Conservation (phyloP, 2,888 invertebrate genomes). For the Tiphia femorata region DNA sequence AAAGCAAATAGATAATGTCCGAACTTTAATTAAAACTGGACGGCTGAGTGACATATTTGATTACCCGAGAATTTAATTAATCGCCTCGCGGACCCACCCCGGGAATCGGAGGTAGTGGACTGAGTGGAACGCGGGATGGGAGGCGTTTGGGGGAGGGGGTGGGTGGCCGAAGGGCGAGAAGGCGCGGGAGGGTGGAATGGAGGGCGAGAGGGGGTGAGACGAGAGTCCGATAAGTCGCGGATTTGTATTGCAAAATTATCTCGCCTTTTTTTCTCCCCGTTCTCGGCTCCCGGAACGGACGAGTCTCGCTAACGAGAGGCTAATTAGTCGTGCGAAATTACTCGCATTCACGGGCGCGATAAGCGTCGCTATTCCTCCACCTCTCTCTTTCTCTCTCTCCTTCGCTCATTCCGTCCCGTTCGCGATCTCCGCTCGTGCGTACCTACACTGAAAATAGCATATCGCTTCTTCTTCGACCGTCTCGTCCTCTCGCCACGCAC, state of each 20-base stretch:
- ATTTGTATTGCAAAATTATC: slow-evolving; percentile 57
- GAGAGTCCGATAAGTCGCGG: slow-evolving; percentile 59
- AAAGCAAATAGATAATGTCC: slow-evolving; percentile 69
- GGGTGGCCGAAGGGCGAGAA: neutral
- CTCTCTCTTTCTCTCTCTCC: too few relatives aligned
- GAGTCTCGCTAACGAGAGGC: slow-evolving; percentile 54
- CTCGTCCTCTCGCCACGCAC: neutral
- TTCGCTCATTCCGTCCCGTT: too few relatives aligned
- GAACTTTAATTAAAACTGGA: slow-evolving; percentile 69
- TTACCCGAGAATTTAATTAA: slow-evolving; percentile 69
- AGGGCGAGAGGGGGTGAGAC: neutral
- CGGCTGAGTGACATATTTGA: slow-evolving; percentile 69
- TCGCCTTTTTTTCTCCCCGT: slow-evolving; percentile 22
- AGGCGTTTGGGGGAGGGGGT: neutral
- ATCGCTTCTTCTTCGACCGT: slow-evolving; percentile 21
- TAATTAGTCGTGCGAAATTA: slow-evolving; percentile 56
- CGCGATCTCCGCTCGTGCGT: too few relatives aligned
- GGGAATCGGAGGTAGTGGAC: neutral
- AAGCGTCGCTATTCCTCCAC: slow-evolving; percentile 27
- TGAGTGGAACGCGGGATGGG: neutral
- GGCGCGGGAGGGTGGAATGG: neutral
- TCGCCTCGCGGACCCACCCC: slow-evolving; percentile 59
- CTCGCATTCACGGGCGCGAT: slow-evolving; percentile 40
- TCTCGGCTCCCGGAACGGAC: slow-evolving; percentile 27
- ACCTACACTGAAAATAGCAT: slow-evolving; percentile 22